phyloP scores from a whole-genome alignment of 2,797 vertebrate genomes.

The Gastrophryne carolinensis region DNA sequence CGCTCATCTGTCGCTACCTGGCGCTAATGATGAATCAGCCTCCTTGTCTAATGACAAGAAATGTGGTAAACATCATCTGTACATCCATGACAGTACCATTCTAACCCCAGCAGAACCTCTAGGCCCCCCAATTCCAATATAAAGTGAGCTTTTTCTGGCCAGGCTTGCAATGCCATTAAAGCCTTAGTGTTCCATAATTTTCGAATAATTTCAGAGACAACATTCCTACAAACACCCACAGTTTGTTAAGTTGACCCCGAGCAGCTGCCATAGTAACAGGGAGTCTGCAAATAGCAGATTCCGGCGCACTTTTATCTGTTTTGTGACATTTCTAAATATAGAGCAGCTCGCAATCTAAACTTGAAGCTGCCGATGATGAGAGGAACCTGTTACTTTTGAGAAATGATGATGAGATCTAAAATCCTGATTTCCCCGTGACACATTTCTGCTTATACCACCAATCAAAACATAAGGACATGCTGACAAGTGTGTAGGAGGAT shows the following conservation, averaged over 20 bases:
- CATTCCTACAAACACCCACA: conserved; percentile 49
- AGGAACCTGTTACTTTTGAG: conserved; percentile 37
- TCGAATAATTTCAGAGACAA: conserved; percentile 54
- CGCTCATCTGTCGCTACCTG: too few species aligned
- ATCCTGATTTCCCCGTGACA: conserved; percentile 36
- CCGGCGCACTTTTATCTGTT: conserved; percentile 42
- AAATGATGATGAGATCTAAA: conserved; percentile 41
- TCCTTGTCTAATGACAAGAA: neutral
- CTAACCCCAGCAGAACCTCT: neutral
- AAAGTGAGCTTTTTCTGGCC: neutral
- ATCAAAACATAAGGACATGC: conserved; percentile 50
- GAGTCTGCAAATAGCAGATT: conserved; percentile 46
- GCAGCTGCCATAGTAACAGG: conserved; percentile 46
- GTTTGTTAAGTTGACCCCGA: conserved; percentile 50
- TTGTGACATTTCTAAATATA: conserved; percentile 52
- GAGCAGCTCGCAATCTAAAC: conserved; percentile 43
- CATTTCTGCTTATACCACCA: conserved; percentile 33
- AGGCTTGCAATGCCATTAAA: neutral
- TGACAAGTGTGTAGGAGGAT: conserved; percentile 49
- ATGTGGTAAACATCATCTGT: neutral
- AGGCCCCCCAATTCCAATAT: too few species aligned
- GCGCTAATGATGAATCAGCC: too few species aligned
- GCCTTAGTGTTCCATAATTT: neutral
- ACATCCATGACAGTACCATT: neutral
- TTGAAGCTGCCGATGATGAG: conserved; percentile 35